Evolutionary conservation across 1,140 invertebrate genomes (phyloP).

Genomic region (Formica exsecta): DNA sequence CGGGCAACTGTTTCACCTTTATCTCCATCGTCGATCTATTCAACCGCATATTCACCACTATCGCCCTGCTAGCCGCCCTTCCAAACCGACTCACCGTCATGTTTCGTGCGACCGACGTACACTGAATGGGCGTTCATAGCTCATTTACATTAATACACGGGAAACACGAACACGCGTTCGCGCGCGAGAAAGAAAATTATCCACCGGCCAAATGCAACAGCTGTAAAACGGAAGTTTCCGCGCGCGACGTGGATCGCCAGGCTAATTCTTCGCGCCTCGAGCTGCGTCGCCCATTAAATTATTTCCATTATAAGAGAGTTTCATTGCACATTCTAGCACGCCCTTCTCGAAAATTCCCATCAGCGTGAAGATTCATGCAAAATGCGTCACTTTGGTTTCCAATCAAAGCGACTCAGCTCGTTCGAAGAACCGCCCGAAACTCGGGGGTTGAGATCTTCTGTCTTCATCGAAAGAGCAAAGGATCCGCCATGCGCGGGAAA

Average conservation of each 20-base stretch:
- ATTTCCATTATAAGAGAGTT: slow-evolving; percentile 22
- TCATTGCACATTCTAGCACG: neutral
- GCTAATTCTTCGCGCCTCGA: slow-evolving; percentile 13
- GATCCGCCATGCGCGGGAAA: neutral
- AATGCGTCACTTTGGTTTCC: slow-evolving; percentile 10
- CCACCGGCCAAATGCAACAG: neutral
- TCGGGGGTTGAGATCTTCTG: neutral
- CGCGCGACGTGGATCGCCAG: neutral
- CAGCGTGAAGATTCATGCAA: slow-evolving; percentile 3
- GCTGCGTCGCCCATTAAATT: slow-evolving; percentile 18
- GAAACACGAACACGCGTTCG: slow-evolving; percentile 65
- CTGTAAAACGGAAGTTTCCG: neutral
- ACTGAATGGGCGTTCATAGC: slow-evolving; percentile 71
- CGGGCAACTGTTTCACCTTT: slow-evolving; percentile 61
- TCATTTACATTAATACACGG: slow-evolving; percentile 74
- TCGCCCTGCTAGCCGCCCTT: slow-evolving; percentile 31
- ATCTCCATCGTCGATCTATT: slow-evolving; percentile 70
- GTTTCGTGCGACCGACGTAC: slow-evolving; percentile 69
- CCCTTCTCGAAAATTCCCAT: slow-evolving; percentile 25
- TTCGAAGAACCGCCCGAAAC: neutral
- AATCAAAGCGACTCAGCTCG: slow-evolving; percentile 7
- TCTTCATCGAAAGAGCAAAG: neutral
- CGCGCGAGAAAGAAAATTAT: slow-evolving; percentile 52
- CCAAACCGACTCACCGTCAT: slow-evolving; percentile 51
- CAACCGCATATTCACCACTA: slow-evolving; percentile 42